Percentiles rank a stretch among this genome's conserved stretches.
Evolutionary conservation across 1,140 invertebrate genomes (phyloP).

Genomic region (Heliothis subflexa): DNA sequence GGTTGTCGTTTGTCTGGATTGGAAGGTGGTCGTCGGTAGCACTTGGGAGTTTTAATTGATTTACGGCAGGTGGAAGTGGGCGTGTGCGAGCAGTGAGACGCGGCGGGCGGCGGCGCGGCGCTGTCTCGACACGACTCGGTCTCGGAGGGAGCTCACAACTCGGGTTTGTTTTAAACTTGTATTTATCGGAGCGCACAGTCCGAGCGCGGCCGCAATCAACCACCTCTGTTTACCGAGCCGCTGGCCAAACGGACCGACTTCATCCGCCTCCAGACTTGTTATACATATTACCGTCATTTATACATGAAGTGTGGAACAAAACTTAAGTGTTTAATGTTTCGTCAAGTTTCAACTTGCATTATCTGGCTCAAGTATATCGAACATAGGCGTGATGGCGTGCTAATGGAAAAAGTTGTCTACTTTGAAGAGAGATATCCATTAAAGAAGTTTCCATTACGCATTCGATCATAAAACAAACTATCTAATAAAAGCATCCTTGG

Average conservation of each 20-base stretch:
- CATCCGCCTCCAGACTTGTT: constrained; percentile 24
- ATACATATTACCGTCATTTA: constrained; percentile 25
- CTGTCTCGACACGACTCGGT: constrained; percentile 23
- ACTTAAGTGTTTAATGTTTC: constrained; percentile 23
- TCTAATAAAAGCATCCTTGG: constrained; percentile 48
- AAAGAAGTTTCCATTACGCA: constrained; percentile 50
- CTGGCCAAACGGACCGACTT: constrained; percentile 47
- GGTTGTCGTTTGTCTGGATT: constrained; percentile 9
- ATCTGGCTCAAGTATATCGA: constrained; percentile 18
- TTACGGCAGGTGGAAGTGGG: constrained; percentile 64
- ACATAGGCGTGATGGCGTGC: constrained; percentile 2
- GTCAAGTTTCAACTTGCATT: constrained; percentile 23
- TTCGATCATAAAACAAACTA: constrained; percentile 52
- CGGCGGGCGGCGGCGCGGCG: constrained; percentile 36
- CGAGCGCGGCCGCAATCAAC: constrained; percentile 46
- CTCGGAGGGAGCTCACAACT: constrained; percentile 23
- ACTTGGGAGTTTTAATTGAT: constrained; percentile 75
- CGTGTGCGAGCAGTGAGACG: constrained; percentile 22
- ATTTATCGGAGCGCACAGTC: constrained; percentile 49
- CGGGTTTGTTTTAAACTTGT: constrained; percentile 62
- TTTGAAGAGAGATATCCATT: constrained; percentile 49
- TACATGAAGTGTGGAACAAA: not conserved
- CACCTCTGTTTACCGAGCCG: constrained; percentile 54
- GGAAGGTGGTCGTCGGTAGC: constrained; percentile 46
- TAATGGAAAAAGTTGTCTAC: constrained; percentile 53